phyloP scores from a whole-genome alignment of 37 sponge, comb jelly and placozoan genomes.

The Hormiphora californensis region DNA sequence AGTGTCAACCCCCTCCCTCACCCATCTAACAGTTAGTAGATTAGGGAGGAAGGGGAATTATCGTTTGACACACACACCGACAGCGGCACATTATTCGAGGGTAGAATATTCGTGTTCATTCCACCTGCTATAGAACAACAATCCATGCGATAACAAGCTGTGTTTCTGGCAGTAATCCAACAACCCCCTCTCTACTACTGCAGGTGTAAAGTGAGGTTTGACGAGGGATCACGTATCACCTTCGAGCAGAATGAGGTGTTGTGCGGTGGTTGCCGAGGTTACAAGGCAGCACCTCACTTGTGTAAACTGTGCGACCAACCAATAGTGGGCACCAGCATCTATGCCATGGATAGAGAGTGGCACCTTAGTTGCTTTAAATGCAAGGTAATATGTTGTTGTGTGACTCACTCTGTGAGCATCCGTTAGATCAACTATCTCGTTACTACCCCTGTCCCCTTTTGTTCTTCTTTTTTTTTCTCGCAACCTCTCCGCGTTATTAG shows the following conservation, averaged over 20 bases:
- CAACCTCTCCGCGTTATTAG: too few species aligned
- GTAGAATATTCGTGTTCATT: too few species aligned
- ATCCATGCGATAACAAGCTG: not conserved
- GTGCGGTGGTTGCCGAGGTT: not conserved
- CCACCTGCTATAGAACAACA: not conserved
- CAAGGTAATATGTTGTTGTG: not conserved
- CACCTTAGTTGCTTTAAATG: not conserved
- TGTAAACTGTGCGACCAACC: not conserved
- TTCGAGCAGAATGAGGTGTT: not conserved
- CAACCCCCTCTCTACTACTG: not conserved
- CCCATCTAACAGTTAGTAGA: too few species aligned
- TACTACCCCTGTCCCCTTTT: too few species aligned
- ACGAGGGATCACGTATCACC: constrained; percentile 7
- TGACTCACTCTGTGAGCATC: too few species aligned
- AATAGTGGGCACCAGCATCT: constrained; percentile 23
- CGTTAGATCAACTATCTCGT: too few species aligned
- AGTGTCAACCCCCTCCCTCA: too few species aligned
- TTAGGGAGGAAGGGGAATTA: too few species aligned
- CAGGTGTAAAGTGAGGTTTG: constrained; percentile 25
- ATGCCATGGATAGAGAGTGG: constrained; percentile 33
- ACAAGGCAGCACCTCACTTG: not conserved
- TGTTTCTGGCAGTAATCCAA: not conserved
- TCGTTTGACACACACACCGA: too few species aligned
- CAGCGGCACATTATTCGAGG: too few species aligned
- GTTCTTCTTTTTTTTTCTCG: too few species aligned